Evolutionary conservation across 2,888 invertebrate species (phyloP), one percentile per base, ranked within the genome.

Genomic region (Polietes domitor): DNA sequence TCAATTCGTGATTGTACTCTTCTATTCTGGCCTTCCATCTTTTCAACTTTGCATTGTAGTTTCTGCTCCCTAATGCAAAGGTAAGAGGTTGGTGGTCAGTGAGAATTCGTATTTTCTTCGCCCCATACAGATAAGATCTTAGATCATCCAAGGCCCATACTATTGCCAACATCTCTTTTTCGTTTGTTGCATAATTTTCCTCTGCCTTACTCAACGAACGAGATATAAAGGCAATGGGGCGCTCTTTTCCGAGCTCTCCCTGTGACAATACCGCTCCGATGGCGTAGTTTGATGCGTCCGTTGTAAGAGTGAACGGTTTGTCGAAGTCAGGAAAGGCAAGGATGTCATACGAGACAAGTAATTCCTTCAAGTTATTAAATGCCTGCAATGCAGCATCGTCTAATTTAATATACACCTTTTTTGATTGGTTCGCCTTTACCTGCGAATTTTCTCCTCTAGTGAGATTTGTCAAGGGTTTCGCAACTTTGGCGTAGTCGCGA

Each of bases 201-300:
- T 85, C 82, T 10, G 79, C 71, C 63, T 81, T 77, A 26, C 50
- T 65, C 1, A 83, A 68, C 0, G 72, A 77, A 19, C 75, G 63
- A 3, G 77, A 84, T 5, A 84, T 50, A 24, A 58, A 83, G 6
- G 65, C 17, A 9, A 77, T 74, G 4, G 77, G 76, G 47, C 32
- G 4, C n/a, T 81, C 74, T 50, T 73, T 68, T 17, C 82, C 75
- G 5, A 70, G 65, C 37, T 76, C 43, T 26, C 65, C 81, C 37
- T 85, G 82, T 10, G 80, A 78, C 5, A 85, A 71, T 7, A 82
- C 80, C 10, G 83, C 74, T 24, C 85, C 84, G 12, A 85, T 63
- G 2, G 82, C 85, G 15, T 65, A 55, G 19, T 85, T 58, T 2
- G 83, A 86, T 12, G 87, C 86, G 21, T 87, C 86, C 1, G 84